These are phyloP conservation scores for Athene cunicularia DNA, from an alignment of 2,113 vertebrate genomes.

Conservation along the genomic window DNA sequence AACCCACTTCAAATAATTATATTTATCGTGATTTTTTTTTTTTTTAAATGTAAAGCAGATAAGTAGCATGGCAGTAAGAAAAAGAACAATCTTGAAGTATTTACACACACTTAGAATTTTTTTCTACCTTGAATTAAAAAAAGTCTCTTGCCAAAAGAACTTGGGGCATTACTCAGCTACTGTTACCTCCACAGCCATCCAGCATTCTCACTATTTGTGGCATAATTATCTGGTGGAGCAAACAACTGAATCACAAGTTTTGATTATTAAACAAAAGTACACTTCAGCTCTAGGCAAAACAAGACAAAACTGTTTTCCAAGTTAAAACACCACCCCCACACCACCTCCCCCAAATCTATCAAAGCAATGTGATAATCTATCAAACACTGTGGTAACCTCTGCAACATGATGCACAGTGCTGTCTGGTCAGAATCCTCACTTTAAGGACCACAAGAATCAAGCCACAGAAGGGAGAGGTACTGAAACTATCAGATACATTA, in stretches of 20 bases:
- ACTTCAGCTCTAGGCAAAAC: neutral
- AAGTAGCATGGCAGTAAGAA: neutral
- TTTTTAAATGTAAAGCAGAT: neutral
- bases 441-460: neutral
- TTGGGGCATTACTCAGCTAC: neutral
- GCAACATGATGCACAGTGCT: neutral
- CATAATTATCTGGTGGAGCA: neutral
- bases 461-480: neutral
- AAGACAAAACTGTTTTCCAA: neutral
- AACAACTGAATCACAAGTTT: neutral
- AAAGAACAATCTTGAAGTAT: neutral
- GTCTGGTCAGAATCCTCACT: neutral
- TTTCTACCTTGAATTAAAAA: neutral
- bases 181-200: neutral
- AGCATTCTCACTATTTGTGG: neutral
- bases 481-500: neutral
- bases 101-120: accelerated
- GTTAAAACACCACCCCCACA: neutral
- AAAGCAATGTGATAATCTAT: neutral
- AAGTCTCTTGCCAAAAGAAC: neutral
- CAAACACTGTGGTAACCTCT: neutral
- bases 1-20: accelerated
- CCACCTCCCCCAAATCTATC: accelerated
- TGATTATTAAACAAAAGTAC: neutral
- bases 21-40: neutral